These are phyloP conservation scores for Menura novaehollandiae DNA, from an alignment of 2,113 vertebrate species.

Conservation along the genomic window DNA sequence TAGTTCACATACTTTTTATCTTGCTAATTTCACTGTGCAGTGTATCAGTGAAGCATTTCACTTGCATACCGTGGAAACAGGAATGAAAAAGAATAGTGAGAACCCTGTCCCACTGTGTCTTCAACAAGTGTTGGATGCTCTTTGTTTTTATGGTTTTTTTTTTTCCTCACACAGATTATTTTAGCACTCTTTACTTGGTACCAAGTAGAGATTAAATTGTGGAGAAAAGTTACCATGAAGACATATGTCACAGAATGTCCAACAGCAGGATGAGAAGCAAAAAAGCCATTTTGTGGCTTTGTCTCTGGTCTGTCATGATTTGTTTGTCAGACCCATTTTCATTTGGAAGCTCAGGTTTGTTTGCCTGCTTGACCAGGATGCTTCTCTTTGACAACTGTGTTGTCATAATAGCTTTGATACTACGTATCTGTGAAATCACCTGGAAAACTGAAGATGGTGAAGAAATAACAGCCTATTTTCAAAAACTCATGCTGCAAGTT, in stretches of 20 bases:
- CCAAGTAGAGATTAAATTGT: background rate
- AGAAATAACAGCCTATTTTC: background rate
- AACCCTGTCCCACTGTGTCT: background rate
- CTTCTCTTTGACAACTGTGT: background rate
- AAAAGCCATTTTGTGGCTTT: background rate
- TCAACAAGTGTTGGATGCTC: fast-evolving
- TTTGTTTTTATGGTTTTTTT: background rate
- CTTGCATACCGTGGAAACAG: background rate
- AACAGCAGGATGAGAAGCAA: background rate
- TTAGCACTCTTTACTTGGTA: background rate
- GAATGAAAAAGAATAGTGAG: background rate
- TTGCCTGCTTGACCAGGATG: background rate
- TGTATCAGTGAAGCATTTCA: background rate
- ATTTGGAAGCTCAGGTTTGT: background rate
- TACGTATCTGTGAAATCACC: background rate
- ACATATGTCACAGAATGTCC: background rate
- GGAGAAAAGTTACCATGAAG: background rate
- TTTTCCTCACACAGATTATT: background rate
- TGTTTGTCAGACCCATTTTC: fast-evolving
- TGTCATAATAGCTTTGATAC: background rate
- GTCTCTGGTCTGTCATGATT: background rate
- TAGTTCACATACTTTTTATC: background rate
- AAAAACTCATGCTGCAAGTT: background rate
- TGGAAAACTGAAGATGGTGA: background rate
- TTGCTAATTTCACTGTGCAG: background rate